These are phyloP conservation scores for Cataglyphis rosenhaueri DNA, from an alignment of 2,888 invertebrate genomes.

Conservation along the genomic window DNA sequence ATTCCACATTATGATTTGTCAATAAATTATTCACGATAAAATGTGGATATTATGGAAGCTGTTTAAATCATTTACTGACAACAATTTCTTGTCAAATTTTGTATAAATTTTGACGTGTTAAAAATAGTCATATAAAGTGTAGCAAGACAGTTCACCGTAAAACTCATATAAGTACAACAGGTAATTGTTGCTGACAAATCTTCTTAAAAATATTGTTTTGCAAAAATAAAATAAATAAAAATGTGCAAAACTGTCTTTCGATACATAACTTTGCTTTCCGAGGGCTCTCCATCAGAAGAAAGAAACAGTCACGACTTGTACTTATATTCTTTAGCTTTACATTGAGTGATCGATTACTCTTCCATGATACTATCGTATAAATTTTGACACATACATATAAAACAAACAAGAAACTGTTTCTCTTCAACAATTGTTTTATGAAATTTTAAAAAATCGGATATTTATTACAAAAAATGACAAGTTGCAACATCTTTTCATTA, in stretches of 20 bases:
- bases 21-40: background rate
- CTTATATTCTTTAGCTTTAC: slow-evolving; percentile 14
- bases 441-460: background rate
- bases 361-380: background rate
- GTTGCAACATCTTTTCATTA: background rate
- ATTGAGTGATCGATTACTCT: slow-evolving; percentile 39
- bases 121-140: background rate
- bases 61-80: background rate
- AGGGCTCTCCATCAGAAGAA: background rate
- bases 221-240: background rate
- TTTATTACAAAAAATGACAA: background rate
- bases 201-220: slow-evolving; percentile 20
- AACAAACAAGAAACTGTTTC: background rate
- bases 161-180: slow-evolving; percentile 28
- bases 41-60: background rate
- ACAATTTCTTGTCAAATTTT: background rate
- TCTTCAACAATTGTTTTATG: background rate
- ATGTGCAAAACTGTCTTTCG: slow-evolving; percentile 1
- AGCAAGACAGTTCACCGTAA: background rate
- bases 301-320: slow-evolving; percentile 23
- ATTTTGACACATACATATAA: slow-evolving; percentile 11
- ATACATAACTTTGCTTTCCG: slow-evolving; percentile 45
- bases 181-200: background rate
- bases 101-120: background rate
- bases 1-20: background rate